These are phyloP conservation scores for Apocrypta bakeri DNA, from an alignment of 1,140 invertebrate species.

Conservation along the genomic window DNA sequence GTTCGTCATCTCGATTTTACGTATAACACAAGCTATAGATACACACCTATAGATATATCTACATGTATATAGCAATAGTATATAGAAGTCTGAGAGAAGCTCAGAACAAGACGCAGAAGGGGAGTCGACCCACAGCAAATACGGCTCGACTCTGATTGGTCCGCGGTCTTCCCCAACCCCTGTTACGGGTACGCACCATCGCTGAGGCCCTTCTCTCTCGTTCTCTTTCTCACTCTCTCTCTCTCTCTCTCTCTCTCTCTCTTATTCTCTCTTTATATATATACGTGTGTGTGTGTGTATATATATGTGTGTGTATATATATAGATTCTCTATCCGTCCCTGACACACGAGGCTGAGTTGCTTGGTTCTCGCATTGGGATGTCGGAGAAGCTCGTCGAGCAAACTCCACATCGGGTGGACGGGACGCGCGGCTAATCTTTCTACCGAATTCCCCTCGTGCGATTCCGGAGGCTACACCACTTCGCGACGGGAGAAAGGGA, in stretches of 20 bases:
- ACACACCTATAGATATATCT: no score
- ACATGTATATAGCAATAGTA: no score
- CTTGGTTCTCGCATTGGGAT: neutral
- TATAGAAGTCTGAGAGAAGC: no score
- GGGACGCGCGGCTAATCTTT: neutral
- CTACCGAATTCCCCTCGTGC: neutral
- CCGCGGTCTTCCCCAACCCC: slow-evolving; percentile 30
- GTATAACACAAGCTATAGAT: no score
- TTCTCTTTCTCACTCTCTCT: neutral
- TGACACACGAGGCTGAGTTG: neutral
- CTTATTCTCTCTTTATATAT: no score
- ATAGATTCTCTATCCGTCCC: no score
- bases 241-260: slow-evolving; percentile 1
- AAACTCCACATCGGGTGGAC: neutral
- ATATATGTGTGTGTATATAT: no score
- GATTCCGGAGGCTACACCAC: neutral
- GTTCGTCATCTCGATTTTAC: no score
- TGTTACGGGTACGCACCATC: slow-evolving; percentile 27
- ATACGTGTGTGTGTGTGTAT: no score
- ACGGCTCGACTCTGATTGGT: slow-evolving; percentile 38
- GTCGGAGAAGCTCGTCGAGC: neutral
- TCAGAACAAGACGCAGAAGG: no score
- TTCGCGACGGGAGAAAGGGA: neutral
- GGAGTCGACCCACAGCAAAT: slow-evolving; percentile 34
- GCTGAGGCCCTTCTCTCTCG: neutral